A percentile compares a stretch with the other conserved stretches of the same genome.
Conservation (phyloP, 2,113 vertebrate genomes). For the Alligator sinensis region DNA sequence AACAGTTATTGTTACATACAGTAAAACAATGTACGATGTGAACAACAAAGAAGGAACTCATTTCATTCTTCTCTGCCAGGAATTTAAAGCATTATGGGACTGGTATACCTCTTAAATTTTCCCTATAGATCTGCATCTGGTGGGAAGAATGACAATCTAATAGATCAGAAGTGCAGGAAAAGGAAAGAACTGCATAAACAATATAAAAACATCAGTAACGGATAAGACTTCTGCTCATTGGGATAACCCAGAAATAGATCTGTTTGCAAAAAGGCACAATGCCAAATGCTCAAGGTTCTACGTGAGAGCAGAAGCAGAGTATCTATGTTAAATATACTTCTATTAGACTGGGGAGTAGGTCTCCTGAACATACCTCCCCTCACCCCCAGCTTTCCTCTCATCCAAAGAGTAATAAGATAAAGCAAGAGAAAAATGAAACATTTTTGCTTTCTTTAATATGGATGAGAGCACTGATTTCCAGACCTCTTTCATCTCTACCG, state of each 20-base stretch:
- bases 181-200: not conserved
- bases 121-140: not conserved
- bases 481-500: not conserved
- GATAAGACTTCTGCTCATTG: not conserved
- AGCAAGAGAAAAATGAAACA: not conserved
- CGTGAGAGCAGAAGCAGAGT: rapidly evolving
- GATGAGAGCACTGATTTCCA: not conserved
- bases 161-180: not conserved
- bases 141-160: not conserved
- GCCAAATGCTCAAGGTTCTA: not conserved
- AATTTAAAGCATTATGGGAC: not conserved
- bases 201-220: not conserved
- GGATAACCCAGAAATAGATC: not conserved
- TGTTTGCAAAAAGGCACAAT: not conserved
- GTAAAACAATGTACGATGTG: too few species aligned
- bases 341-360: not conserved
- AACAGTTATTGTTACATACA: too few species aligned
- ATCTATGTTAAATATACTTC: not conserved
- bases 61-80: not conserved
- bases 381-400: not conserved
- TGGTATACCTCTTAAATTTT: not conserved
- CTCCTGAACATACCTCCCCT: not conserved
- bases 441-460: constrained; percentile 4
- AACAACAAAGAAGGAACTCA: not conserved
- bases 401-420: not conserved